These are phyloP conservation scores for Harpalus rufipes DNA, from an alignment of 2,888 invertebrate genomes.

Conservation along the genomic window DNA sequence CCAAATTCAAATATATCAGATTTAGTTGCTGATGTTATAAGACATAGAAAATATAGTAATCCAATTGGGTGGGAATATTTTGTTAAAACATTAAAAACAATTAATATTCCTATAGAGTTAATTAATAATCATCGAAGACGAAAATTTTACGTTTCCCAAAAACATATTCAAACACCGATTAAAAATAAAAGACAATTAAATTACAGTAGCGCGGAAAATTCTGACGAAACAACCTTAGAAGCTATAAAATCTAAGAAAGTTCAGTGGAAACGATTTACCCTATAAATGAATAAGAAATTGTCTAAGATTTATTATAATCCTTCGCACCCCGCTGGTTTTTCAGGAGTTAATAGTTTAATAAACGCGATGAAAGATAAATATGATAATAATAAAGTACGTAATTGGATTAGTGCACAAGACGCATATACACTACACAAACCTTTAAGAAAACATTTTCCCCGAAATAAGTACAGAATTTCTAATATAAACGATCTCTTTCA, in stretches of 20 bases:
- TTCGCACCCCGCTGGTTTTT: too few species aligned
- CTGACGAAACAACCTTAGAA: neutral
- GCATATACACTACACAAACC: too few species aligned
- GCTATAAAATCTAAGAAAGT: neutral
- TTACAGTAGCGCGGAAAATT: neutral
- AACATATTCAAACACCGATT: neutral
- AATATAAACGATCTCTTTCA: too few species aligned
- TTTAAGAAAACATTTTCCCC: too few species aligned
- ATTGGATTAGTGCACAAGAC: too few species aligned
- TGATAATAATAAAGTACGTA: too few species aligned
- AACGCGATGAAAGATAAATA: too few species aligned
- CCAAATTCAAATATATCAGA: constrained; percentile 43
- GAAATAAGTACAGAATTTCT: too few species aligned
- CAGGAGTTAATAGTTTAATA: too few species aligned
- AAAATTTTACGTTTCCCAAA: neutral
- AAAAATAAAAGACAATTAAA: neutral
- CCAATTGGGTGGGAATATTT: neutral
- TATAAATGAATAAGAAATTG: constrained; percentile 45
- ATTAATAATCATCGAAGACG: constrained; percentile 24
- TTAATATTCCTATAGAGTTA: constrained; percentile 38
- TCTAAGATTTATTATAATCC: too few species aligned
- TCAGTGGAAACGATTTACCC: neutral
- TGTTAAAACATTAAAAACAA: constrained; percentile 35
- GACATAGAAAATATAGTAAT: constrained; percentile 7
- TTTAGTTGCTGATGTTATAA: constrained; percentile 38